Base-by-base conservation (phyloP, 1,140 invertebrate species). In the Myzus persicae region DNA sequence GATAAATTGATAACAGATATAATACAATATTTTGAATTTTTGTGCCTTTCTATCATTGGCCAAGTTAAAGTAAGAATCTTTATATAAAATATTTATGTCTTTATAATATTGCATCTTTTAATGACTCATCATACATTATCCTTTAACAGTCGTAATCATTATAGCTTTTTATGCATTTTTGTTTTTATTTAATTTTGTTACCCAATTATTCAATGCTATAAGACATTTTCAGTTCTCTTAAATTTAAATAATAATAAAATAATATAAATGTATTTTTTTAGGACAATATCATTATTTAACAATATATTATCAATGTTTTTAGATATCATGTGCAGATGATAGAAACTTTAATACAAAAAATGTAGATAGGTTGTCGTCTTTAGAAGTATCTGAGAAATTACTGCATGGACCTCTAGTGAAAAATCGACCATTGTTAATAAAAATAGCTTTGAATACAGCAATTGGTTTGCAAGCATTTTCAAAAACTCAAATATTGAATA, bases 361-460 rank as follows among this genome's bases (percentile, higher is more conserved):
- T 94, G 94, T 97, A 26, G 97, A 97, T 95, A 95, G 97, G 88
- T 95, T 98, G 36, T 97, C 97, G 31, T 96, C 97, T 81, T 95
- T 98, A 93, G 96, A 97, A 84, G 95, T 98, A 42, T 97, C 96
- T 88, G 97, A 98, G 95, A 96, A 96, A 95, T 96, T 96, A 90
- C 94, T 98, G 48, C 96, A 96, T 95, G 97, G 97, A 40, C 96
- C 97, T 67, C 95, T 96, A 5, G 97, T 97, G 51, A 95, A 96
- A 94, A 96, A 97, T 94, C 95, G 97, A 94, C 95, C 97, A 94
- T 95, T 97, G 85, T 95, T 97, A 93, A 95, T 96, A 4, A 96
- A 96, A 94, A 95, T 98, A 87, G 96, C 97, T 11, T 95, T 98
- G 38, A 96, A 97, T 91, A 95, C 96, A 84, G 96, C 97, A 87